Base-by-base conservation (phyloP, 53 echinoderm and acorn worm genomes). In the Patiria pectinifera region DNA sequence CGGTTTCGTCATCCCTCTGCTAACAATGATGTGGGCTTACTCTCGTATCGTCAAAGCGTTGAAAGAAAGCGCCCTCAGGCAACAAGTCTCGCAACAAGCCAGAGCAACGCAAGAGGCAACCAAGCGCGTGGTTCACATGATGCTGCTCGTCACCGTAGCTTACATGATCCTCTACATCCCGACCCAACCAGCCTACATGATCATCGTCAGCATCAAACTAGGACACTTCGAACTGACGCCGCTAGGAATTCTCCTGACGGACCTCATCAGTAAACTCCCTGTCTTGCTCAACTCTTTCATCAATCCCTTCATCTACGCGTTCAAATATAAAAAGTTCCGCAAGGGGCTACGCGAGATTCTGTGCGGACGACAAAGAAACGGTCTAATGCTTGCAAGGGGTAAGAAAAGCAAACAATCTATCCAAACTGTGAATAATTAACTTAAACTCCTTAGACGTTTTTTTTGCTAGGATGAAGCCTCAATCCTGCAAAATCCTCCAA, bases 301-400 rank as follows among this genome's bases (percentile, higher is more conserved):
- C 26, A 97, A 99, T 82, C 97, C 99, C 3, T 96, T 99, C 77
- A 97, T 99, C 48, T 99, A 99, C 83, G 99, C 97, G 7, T 99
- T 95, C 83, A 99, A 99, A 72, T 99, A 99, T 62, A 97, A 94
- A 85, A 95, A 99, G 79, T 99, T 99, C 82, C 96, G 96, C 11
- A 97, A 96, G 85, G 96, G 96, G 5, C 88, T 97, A 62, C 94
- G 95, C 35, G 35, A 35, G 35, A 35, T 35, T 35, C 35, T 35
- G 35, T 35, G 35, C 35, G 35, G 35, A 35, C 35, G 35, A 35
- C 35, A 35, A 35, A 35, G 35, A 35, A 35, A 35, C 35, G 35
- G 35, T 35, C 35, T 35, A 35, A 1, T 35, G 35, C 35, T 0
- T 35, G 35, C 35, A 35, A 1, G 35, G 35, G 35, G 35, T 35